These are phyloP conservation scores for Rhegmatorhina hoffmannsi DNA, from an alignment of 2,113 vertebrate genomes.

Conservation along the genomic window DNA sequence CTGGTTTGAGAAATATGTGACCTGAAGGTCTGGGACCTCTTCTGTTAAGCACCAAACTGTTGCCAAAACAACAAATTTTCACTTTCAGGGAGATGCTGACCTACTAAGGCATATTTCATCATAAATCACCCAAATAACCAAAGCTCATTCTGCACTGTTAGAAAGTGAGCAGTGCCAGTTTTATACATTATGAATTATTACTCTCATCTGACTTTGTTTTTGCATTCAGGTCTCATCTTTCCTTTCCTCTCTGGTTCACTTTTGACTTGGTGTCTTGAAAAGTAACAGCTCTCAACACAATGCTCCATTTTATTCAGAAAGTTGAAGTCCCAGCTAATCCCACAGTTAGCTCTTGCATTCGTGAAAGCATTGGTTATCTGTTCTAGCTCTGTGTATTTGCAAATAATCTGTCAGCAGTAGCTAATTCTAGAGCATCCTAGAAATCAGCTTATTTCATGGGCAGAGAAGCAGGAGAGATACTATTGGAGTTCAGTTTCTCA, in stretches of 20 bases:
- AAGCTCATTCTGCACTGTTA: neutral
- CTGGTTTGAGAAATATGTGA: constrained; percentile 1
- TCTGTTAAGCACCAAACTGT: neutral
- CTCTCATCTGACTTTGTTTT: neutral
- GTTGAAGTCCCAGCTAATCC: neutral
- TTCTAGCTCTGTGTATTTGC: neutral
- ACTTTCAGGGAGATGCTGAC: neutral
- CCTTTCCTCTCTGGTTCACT: neutral
- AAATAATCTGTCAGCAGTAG: neutral
- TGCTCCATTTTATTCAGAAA: neutral
- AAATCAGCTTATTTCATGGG: neutral
- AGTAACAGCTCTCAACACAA: neutral
- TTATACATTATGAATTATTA: neutral
- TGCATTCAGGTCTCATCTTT: neutral
- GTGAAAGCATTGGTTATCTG: neutral
- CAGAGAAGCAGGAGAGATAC: neutral
- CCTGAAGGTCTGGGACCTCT: neutral
- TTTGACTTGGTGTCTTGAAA: neutral
- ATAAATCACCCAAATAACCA: neutral
- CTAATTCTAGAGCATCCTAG: neutral
- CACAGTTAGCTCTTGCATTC: neutral
- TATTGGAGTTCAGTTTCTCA: neutral
- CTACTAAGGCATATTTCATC: neutral
- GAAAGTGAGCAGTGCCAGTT: neutral
- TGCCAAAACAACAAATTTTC: neutral